Evolutionary conservation across 2,113 vertebrate species (phyloP).

Genomic region (Ageneiosus marmoratus): DNA sequence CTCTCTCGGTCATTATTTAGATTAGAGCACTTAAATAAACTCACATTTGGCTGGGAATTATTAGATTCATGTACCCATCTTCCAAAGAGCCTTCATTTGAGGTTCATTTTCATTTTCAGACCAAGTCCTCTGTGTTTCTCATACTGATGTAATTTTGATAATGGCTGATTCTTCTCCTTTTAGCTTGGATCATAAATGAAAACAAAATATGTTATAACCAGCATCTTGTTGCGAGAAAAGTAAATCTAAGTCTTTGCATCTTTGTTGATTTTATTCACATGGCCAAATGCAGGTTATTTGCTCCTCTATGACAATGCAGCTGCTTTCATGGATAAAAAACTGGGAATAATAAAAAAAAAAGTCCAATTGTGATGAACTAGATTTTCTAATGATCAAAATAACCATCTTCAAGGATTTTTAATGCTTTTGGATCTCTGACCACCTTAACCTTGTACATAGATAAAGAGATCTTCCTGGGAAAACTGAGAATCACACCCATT

Average conservation of each 20-base stretch:
- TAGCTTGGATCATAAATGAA: conserved; percentile 46
- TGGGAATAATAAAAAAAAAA: neutral
- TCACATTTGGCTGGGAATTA: conserved; percentile 43
- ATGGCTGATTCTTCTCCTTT: conserved; percentile 32
- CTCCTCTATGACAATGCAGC: neutral
- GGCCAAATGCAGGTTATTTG: neutral
- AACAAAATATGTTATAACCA: neutral
- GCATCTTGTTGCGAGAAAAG: neutral
- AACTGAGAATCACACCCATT: neutral
- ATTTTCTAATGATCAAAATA: neutral
- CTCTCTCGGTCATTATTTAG: conserved; percentile 1
- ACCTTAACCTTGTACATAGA: neutral
- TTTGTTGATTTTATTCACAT: neutral
- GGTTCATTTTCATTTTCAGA: conserved; percentile 38
- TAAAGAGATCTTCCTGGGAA: conserved; percentile 1
- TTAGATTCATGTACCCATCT: neutral
- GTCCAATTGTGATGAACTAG: too few species aligned
- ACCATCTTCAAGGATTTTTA: neutral
- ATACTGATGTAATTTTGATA: conserved; percentile 11
- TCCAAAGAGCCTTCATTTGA: conserved; percentile 27
- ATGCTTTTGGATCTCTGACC: neutral
- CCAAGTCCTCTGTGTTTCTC: neutral
- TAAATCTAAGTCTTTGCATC: neutral
- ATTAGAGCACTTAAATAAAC: conserved; percentile 60
- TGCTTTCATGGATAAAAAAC: neutral